Base-by-base conservation (phyloP, 92 coral and sea anemone species). In the Porites evermanni region DNA sequence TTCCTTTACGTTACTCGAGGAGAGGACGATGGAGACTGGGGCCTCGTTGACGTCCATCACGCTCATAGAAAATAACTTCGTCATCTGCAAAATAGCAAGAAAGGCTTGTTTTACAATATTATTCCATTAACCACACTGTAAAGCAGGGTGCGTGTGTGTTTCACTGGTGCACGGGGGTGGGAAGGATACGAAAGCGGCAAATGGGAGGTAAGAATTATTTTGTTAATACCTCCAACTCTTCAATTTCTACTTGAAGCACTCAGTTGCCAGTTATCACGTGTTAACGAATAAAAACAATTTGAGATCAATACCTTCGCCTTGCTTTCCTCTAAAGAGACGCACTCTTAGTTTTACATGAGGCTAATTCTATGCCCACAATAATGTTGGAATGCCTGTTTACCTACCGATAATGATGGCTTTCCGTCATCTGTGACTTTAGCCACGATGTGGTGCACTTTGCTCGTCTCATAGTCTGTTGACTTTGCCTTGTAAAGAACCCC, bases 41-140 rank as follows among this genome's bases (percentile, higher is more conserved):
- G 98, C 89, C 79, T 96, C 99, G 93, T 96, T 96, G 72, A 95
- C 94, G 67, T 96, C 86, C 58, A 94, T 24, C 7, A 96, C 97
- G 58, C 89, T 90, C 58, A 96, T 93, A 67, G 91, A 72, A 69
- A 95, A 87, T 77, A 86, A 92, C 86, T 89, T 91, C 58, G 89
- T 73, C 72, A 93, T 82, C 99, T 96, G 87, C 12, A 58, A 83
- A 83, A 88, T 13, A 74, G 59, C 69, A 58, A 67, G 12, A 23
- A 6, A 19, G 53, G 12, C 2, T 20, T 17, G 13, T 20, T 47
- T 21, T 32, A 24, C n/a, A 16, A 24, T 63, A 18, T 38, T n/a
- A 2, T 19, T 38, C 23, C 53, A 12, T 72, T 72, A 6, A 12
- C 12, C 10, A 54, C 17, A n/a, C 12, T 23, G 10, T 54, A 54